Evolutionary conservation across 30 jellyfish, hydroid and myxozoan genomes (phyloP), one percentile per base, ranked within the genome.

Genomic region (Pseudorhiza aurosa): DNA sequence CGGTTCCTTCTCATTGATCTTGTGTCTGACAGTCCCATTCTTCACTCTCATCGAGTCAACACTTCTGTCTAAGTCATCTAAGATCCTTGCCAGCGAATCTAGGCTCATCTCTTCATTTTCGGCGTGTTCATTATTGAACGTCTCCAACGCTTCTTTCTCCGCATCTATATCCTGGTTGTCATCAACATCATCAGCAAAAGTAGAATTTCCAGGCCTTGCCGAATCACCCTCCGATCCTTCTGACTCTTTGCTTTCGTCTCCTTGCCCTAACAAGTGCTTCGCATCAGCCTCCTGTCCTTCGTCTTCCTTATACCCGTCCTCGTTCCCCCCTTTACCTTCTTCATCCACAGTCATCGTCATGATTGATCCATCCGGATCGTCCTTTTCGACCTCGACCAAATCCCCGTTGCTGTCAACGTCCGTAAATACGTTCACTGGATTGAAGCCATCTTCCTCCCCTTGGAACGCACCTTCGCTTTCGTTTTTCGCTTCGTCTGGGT

Each of bases 11-110:
- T 39, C 24, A 4, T 12, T 21, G 1, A 29, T 2, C 11, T 72
- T 22, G 19, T 72, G 43, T 32, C 42, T 72, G 5, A 12, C 29
- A 1, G 83, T 47, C 31, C 39, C 46, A 50, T 80, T 80, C 28
- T 58, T 59, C 33, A 43, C 26, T 51, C 75, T 43, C 3, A 80
- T 37, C 14, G 80, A 39, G 22, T 70, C 91, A 33, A 80, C 91
- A 53, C 91, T 80, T 28, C 65, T 64, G 51, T 84, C 95, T 12
- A 84, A 31, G 57, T 84, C 95, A 63, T 84, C 95, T 40, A 84
- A 55, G 27, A 84, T 84, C 58, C 60, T 62, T 4, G 88, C 95
- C 65, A 84, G 68, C 17, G 87, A n/a, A 62, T 84, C 95, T 47
- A 84, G 58, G 46, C 70, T 84, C 91, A 80, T 64, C 22, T 80